Evolutionary conservation across 2,113 vertebrate genomes (phyloP).

Genomic region (Sciurus niger): DNA sequence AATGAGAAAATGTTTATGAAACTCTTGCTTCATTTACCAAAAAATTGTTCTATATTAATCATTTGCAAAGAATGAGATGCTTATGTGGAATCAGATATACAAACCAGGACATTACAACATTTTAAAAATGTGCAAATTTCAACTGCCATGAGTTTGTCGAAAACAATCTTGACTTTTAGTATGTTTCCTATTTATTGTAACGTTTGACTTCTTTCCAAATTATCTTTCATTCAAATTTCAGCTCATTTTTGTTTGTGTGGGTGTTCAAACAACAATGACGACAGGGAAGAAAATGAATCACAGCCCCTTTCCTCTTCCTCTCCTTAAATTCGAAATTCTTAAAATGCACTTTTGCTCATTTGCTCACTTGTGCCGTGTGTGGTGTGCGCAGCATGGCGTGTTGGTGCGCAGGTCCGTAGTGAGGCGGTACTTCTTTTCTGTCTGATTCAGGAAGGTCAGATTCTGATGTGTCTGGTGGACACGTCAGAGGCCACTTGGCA

Average conservation of each 20-base stretch:
- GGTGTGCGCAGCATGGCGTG: too few species aligned
- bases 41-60: constrained; percentile 63
- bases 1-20: constrained; percentile 55
- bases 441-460: not conserved
- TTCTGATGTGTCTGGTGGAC: too few species aligned
- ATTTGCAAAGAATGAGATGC: constrained; percentile 4
- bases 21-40: constrained; percentile 52
- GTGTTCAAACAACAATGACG: constrained; percentile 11
- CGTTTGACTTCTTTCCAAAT: constrained; percentile 63
- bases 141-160: not conserved
- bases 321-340: not conserved
- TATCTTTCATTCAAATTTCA: constrained; percentile 55
- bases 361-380: not conserved
- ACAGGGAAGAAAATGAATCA: constrained; percentile 50
- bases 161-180: not conserved
- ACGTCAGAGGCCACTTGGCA: accelerated
- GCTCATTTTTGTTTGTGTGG: constrained; percentile 54
- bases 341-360: not conserved
- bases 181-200: constrained; percentile 66
- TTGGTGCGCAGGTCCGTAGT: not conserved
- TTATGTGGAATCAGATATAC: not conserved
- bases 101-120: constrained; percentile 26
- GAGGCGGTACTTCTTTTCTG: not conserved
- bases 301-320: not conserved
- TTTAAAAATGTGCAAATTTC: constrained; percentile 18